phyloP scores from a whole-genome alignment of 2,888 invertebrate species.

The Sphinx pinastri region DNA sequence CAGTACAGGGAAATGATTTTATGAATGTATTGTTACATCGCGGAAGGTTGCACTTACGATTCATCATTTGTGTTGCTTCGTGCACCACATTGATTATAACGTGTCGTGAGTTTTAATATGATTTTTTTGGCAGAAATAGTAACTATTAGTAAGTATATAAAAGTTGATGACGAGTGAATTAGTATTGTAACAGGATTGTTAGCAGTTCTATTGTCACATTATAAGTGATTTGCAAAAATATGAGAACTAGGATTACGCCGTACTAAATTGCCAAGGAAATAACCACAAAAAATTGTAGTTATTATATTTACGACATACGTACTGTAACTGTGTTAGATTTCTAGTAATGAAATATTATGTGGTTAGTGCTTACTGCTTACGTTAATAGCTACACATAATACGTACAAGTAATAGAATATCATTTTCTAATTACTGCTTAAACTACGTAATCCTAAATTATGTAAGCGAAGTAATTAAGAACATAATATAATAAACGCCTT shows the following conservation, averaged over 20 bases:
- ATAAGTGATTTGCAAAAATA: too few relatives aligned
- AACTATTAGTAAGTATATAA: background rate
- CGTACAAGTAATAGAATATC: too few relatives aligned
- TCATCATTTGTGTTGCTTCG: slow-evolving; percentile 11
- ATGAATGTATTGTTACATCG: slow-evolving; percentile 49
- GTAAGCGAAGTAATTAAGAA: background rate
- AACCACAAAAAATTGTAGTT: background rate
- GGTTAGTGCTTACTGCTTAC: background rate
- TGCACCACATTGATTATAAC: slow-evolving; percentile 17
- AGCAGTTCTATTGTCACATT: background rate
- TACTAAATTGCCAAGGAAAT: background rate
- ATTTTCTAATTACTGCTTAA: too few relatives aligned
- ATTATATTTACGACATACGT: background rate
- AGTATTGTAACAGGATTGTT: background rate
- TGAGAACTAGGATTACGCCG: background rate
- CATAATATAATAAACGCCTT: background rate
- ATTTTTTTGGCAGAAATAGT: background rate
- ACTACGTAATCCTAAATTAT: too few relatives aligned
- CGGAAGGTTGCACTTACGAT: slow-evolving; percentile 31
- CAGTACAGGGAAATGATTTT: slow-evolving; percentile 45
- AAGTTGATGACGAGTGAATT: background rate
- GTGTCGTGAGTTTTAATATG: background rate
- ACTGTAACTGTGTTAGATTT: background rate
- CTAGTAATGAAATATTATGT: background rate
- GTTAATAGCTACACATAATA: too few relatives aligned